Evolutionary conservation across 1,140 invertebrate genomes (phyloP).

Genomic region (Archegozetes longisetosus): DNA sequence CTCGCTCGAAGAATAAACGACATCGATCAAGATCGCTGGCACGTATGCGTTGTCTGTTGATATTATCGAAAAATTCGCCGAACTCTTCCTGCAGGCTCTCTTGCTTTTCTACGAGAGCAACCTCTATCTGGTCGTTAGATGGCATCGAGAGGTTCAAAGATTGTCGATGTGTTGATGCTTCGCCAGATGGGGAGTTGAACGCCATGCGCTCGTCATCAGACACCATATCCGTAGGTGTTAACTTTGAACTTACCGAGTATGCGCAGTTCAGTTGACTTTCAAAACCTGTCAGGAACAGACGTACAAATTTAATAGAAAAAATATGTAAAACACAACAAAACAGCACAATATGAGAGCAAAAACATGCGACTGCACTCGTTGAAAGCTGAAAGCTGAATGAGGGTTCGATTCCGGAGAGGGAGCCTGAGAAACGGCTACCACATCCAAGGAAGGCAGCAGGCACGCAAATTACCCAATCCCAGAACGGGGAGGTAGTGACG

Average conservation of each 20-base stretch:
- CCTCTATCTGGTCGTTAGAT: too few relatives aligned
- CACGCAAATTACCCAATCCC: conserved; percentile 73
- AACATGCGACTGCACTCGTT: neutral
- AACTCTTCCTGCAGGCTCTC: too few relatives aligned
- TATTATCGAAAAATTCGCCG: too few relatives aligned
- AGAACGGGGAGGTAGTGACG: conserved; percentile 56
- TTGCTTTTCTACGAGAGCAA: too few relatives aligned
- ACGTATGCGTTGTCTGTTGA: too few relatives aligned
- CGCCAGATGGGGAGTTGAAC: neutral
- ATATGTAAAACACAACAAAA: neutral
- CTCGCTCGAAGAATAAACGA: too few relatives aligned
- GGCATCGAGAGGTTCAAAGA: too few relatives aligned
- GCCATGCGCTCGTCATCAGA: neutral
- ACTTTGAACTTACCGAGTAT: neutral
- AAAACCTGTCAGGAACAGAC: neutral
- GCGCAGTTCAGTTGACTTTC: neutral
- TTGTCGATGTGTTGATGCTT: too few relatives aligned
- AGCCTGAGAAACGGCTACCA: conserved; percentile 80
- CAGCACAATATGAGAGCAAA: too few relatives aligned
- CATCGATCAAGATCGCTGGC: too few relatives aligned
- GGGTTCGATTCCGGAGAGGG: conserved; percentile 46
- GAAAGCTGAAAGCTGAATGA: conserved; percentile 43
- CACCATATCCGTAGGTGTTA: neutral
- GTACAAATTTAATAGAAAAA: neutral
- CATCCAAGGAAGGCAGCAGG: conserved; percentile 81